These are phyloP conservation scores for Ectobius pallidus DNA, from an alignment of 2,888 invertebrate genomes.

Conservation along the genomic window DNA sequence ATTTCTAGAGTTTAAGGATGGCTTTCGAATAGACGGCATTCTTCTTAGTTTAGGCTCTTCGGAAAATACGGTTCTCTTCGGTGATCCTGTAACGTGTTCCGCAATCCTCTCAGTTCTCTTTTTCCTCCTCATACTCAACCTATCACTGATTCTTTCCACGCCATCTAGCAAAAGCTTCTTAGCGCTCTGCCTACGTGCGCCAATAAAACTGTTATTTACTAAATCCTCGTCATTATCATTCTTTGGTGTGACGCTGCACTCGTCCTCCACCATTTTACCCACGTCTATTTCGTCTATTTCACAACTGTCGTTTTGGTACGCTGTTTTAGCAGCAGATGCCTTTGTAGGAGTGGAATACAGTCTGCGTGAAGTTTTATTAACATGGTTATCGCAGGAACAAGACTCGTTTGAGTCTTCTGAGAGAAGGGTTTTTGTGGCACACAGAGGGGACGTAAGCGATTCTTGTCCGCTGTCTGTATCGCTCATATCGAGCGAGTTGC, in stretches of 20 bases:
- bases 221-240: not conserved
- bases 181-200: not conserved
- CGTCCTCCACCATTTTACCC: slow-evolving; percentile 51
- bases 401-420: not conserved
- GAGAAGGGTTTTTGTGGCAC: not conserved
- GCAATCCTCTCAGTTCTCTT: slow-evolving; percentile 38
- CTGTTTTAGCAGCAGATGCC: slow-evolving; percentile 65
- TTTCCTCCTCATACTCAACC: slow-evolving; percentile 34
- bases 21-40: not conserved
- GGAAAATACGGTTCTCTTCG: not conserved
- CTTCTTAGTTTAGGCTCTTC: not conserved
- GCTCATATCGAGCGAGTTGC: slow-evolving; percentile 19
- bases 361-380: slow-evolving; percentile 48
- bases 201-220: not conserved
- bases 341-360: slow-evolving; percentile 64
- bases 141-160: not conserved
- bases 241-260: slow-evolving; percentile 23
- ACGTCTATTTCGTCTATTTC: slow-evolving; percentile 53
- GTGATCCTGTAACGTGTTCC: slow-evolving; percentile 33
- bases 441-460: slow-evolving; percentile 37
- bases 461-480: slow-evolving; percentile 43
- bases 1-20: not conserved
- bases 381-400: not conserved
- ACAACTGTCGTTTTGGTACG: slow-evolving; percentile 48
- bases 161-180: not conserved